Conservation (phyloP, 2,888 invertebrate species). For the Celastrina argiolus region DNA sequence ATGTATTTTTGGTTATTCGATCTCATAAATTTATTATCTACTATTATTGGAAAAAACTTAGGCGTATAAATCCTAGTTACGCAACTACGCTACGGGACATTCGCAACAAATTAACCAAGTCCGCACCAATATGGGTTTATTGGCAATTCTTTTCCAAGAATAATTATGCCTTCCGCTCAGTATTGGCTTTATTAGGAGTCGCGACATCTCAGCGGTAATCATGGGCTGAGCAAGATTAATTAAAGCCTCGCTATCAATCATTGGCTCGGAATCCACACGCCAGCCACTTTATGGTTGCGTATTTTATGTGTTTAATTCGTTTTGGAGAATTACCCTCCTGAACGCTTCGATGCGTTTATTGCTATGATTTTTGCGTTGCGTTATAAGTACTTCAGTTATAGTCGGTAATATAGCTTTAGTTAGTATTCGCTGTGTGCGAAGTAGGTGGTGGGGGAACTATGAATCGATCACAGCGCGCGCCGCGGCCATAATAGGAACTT, state of each 20-base stretch:
- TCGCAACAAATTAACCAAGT: neutral
- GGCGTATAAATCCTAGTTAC: neutral
- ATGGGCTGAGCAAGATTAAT: conserved; percentile 71
- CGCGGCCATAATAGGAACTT: no score
- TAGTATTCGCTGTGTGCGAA: no score
- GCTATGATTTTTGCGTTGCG: neutral
- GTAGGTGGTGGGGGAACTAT: no score
- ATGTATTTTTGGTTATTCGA: no score
- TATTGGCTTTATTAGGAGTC: conserved; percentile 17
- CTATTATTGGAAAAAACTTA: neutral
- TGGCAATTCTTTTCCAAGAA: conserved; percentile 19
- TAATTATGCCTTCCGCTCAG: conserved; percentile 16
- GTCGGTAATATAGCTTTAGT: no score
- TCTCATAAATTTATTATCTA: no score
- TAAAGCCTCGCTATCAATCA: conserved; percentile 68
- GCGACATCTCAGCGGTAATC: conserved; percentile 46
- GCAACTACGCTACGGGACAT: neutral
- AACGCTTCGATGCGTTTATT: neutral
- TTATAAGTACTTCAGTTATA: no score
- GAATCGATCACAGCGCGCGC: no score
- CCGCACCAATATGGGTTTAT: conserved; percentile 8
- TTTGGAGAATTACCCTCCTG: neutral
- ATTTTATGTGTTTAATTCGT: conserved; percentile 41
- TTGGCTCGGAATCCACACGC: conserved; percentile 42
- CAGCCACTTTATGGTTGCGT: conserved; percentile 42